Evolutionary conservation across 2,888 invertebrate genomes (phyloP).

Genomic region (Craniophora ligustri): DNA sequence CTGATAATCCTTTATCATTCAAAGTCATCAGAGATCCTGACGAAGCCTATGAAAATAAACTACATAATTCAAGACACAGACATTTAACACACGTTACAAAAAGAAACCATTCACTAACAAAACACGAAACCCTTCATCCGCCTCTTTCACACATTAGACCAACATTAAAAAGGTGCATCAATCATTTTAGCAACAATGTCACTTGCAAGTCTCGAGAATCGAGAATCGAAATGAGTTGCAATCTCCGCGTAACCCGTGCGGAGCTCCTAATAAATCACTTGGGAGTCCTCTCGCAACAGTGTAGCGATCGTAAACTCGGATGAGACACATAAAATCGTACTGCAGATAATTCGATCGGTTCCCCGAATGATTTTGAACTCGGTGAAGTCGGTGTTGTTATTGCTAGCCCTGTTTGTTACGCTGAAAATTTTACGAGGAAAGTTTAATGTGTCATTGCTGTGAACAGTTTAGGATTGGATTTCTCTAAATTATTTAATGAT

Average conservation of each 20-base stretch:
- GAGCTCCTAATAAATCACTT: conserved; percentile 56
- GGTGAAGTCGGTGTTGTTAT: conserved; percentile 6
- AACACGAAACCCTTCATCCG: conserved; percentile 19
- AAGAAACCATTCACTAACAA: conserved; percentile 13
- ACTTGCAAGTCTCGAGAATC: conserved; percentile 7
- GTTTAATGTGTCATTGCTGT: background rate
- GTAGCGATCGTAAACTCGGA: conserved; percentile 57
- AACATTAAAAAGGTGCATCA: conserved; percentile 52
- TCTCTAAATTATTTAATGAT: too few relatives aligned
- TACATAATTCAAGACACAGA: too few relatives aligned
- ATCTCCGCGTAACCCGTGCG: conserved; percentile 58
- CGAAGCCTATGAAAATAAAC: too few relatives aligned
- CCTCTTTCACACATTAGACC: conserved; percentile 50
- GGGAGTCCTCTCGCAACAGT: conserved; percentile 64
- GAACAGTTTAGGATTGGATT: too few relatives aligned
- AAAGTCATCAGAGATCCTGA: too few relatives aligned
- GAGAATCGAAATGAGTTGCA: conserved; percentile 67
- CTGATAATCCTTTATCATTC: too few relatives aligned
- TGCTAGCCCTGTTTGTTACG: conserved; percentile 18
- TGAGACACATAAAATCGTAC: conserved; percentile 71
- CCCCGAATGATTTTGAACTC: conserved; percentile 68
- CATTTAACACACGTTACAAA: background rate
- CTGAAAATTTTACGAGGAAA: background rate
- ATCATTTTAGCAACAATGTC: conserved; percentile 54
- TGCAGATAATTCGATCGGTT: conserved; percentile 80